A percentile compares a stretch with the other conserved stretches of the same genome.
Evolutionary conservation across 1,140 invertebrate species (phyloP).

Genomic region (Odontomachus brunneus): DNA sequence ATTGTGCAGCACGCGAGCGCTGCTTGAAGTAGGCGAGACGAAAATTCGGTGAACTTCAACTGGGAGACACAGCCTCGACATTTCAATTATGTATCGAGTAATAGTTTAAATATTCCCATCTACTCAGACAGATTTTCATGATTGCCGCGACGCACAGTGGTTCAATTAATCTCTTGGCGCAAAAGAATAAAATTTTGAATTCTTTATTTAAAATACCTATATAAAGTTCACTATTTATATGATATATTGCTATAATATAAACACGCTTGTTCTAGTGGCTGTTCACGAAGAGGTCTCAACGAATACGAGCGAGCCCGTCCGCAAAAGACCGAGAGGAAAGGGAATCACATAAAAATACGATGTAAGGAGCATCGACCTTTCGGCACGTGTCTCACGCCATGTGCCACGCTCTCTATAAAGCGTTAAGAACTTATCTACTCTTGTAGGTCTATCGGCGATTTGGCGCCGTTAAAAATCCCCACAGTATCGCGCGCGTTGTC

Average conservation of each 20-base stretch:
- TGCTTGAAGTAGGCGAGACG: neutral
- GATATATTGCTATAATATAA: neutral
- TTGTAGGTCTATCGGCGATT: slow-evolving; percentile 48
- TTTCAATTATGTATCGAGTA: neutral
- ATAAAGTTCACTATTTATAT: neutral
- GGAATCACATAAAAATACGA: slow-evolving; percentile 76
- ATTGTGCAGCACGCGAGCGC: neutral
- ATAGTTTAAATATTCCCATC: too few species aligned
- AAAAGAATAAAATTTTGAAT: too few species aligned
- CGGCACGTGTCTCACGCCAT: slow-evolving; percentile 75
- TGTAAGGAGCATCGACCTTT: slow-evolving; percentile 77
- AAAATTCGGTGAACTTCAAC: slow-evolving; percentile 1
- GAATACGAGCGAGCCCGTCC: neutral
- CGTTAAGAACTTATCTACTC: slow-evolving; percentile 45
- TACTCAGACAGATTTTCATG: too few species aligned
- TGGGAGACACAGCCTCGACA: neutral
- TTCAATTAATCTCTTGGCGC: too few species aligned
- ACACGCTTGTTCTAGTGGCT: neutral
- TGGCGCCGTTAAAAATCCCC: neutral
- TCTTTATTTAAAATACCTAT: too few species aligned
- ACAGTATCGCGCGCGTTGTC: neutral
- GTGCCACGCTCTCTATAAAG: slow-evolving; percentile 75
- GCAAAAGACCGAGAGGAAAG: neutral
- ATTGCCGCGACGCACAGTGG: too few species aligned
- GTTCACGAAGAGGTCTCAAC: neutral